A percentile compares a stretch with the other conserved stretches of the same genome.
These are phyloP conservation scores for Heliocidaris tuberculata DNA, from an alignment of 35 echinoderm and acorn worm genomes.

Conservation along the genomic window DNA sequence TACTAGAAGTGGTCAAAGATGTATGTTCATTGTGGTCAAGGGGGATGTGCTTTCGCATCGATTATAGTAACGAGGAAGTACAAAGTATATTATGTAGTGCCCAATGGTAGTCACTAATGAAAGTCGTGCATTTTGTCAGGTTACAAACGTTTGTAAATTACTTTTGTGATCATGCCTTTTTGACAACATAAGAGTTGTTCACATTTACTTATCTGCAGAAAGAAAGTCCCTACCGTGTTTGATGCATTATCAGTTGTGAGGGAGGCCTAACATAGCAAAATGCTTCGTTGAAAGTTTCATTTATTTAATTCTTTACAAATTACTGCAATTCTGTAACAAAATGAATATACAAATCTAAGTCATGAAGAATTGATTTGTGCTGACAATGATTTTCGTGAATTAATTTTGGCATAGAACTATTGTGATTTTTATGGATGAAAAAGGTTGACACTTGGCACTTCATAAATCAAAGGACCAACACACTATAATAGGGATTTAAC, in stretches of 20 bases:
- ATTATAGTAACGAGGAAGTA: neutral
- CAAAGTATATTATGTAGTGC: neutral
- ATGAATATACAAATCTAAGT: neutral
- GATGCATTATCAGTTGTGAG: neutral
- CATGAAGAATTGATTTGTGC: neutral
- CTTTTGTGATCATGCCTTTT: neutral
- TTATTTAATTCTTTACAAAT: neutral
- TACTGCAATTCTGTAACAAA: neutral
- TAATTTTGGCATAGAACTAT: neutral
- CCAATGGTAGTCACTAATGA: neutral
- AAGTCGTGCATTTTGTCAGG: neutral
- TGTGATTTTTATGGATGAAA: neutral
- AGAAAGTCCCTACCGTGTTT: neutral
- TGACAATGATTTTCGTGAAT: neutral
- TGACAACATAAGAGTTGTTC: neutral
- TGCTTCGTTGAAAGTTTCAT: neutral
- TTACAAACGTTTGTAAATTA: neutral
- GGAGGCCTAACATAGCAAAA: neutral
- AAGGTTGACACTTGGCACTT: neutral
- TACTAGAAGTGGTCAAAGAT: neutral
- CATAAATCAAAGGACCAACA: neutral
- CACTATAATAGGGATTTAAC: neutral
- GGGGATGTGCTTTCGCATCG: neutral
- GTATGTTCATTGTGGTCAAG: neutral
- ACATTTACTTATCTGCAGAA: neutral